phyloP scores from a whole-genome alignment of 1,140 invertebrate genomes.

The Cydia fagiglandana region DNA sequence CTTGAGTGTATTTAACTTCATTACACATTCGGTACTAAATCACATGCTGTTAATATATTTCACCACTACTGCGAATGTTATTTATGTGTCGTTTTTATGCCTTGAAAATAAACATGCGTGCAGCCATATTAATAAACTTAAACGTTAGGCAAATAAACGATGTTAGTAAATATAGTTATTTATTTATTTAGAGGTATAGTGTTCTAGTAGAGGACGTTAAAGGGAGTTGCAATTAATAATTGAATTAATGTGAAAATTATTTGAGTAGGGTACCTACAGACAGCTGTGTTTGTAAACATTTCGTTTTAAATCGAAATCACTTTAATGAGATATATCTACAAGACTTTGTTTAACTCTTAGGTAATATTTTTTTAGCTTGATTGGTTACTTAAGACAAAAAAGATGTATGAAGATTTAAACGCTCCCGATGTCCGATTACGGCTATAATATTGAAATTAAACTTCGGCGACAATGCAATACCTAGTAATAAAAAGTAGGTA shows the following conservation, averaged over 20 bases:
- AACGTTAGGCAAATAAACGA: background rate
- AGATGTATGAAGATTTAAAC: too few relatives aligned
- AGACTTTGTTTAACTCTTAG: too few relatives aligned
- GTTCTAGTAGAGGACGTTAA: background rate
- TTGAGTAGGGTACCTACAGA: background rate
- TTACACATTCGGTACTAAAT: background rate
- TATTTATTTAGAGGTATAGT: background rate
- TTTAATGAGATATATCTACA: too few relatives aligned
- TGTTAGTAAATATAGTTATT: background rate
- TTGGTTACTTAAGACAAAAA: too few relatives aligned
- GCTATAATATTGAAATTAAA: too few relatives aligned
- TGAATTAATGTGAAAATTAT: background rate
- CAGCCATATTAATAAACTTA: background rate
- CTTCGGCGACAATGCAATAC: too few relatives aligned
- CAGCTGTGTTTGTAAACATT: too few relatives aligned
- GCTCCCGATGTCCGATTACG: too few relatives aligned
- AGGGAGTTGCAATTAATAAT: background rate
- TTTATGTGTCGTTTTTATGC: constrained; percentile 13
- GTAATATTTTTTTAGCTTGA: too few relatives aligned
- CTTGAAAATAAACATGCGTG: constrained; percentile 6
- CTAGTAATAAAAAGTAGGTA: too few relatives aligned
- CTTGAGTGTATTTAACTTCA: background rate
- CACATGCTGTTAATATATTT: background rate
- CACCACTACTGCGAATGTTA: background rate
- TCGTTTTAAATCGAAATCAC: too few relatives aligned